These are phyloP conservation scores for Diplodus sargus DNA, from an alignment of 2,797 vertebrate genomes.

Conservation along the genomic window DNA sequence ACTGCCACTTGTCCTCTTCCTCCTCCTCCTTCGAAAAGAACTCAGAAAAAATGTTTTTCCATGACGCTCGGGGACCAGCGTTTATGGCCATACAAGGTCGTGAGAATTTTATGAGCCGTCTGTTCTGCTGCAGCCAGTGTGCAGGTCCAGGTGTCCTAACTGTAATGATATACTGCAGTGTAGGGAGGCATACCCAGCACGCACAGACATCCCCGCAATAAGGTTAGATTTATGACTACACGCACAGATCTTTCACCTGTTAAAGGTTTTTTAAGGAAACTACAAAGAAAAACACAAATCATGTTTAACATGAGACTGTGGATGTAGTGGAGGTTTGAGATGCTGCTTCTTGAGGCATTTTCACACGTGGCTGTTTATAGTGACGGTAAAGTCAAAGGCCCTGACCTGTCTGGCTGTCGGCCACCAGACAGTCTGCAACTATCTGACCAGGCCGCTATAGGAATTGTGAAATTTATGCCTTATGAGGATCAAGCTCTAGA, in stretches of 20 bases:
- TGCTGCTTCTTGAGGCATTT: background rate
- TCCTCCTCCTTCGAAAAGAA: background rate
- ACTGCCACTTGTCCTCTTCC: background rate
- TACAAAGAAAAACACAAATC: background rate
- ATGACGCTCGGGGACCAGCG: constrained; percentile 33
- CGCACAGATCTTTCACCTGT: background rate
- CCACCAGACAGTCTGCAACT: background rate
- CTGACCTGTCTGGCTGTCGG: background rate
- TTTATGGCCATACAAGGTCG: constrained; percentile 58
- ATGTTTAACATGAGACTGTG: background rate
- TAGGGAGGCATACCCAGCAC: background rate
- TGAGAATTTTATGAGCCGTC: constrained; percentile 44
- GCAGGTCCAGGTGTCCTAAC: constrained; percentile 42
- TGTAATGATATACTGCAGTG: background rate
- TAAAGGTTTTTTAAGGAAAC: background rate
- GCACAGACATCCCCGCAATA: rapidly evolving
- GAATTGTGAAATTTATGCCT: background rate
- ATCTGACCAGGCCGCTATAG: background rate
- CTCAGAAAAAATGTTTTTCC: constrained; percentile 44
- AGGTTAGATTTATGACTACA: background rate
- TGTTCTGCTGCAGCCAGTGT: background rate
- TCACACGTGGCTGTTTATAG: background rate
- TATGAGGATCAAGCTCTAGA: background rate
- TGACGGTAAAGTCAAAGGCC: background rate
- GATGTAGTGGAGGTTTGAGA: background rate